Conservation (phyloP, 2,113 vertebrate species). For the Orthonyx spaldingii region DNA sequence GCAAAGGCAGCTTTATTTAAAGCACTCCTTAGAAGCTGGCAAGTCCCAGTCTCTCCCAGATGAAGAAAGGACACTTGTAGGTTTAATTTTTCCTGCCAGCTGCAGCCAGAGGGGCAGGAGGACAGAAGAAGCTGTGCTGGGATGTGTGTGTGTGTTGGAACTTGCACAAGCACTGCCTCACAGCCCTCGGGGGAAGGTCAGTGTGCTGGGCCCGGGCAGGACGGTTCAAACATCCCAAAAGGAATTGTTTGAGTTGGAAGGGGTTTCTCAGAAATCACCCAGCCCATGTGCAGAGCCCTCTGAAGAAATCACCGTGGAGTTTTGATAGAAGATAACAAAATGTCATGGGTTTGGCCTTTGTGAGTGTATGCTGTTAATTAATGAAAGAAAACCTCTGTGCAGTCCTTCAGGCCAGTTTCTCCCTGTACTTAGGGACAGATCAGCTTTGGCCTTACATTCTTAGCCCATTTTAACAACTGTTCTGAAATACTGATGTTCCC, state of each 20-base stretch:
- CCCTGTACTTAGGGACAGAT: neutral
- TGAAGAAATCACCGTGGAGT: neutral
- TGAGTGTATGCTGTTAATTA: neutral
- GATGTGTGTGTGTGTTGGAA: neutral
- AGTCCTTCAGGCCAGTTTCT: neutral
- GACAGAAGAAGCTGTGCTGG: neutral
- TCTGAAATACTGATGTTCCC: neutral
- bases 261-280: neutral
- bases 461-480: neutral
- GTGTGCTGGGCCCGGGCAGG: neutral
- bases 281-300: neutral
- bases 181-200: neutral
- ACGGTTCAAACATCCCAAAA: neutral
- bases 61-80: neutral
- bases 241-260: neutral
- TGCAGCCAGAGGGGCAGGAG: neutral
- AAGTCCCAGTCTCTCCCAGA: neutral
- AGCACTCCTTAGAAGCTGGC: neutral
- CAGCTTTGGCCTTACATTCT: neutral
- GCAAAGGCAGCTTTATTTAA: neutral
- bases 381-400: neutral
- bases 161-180: neutral
- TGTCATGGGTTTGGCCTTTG: neutral
- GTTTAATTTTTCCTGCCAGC: slow-evolving; percentile 20
- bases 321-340: neutral